phyloP scores from a whole-genome alignment of 2,113 vertebrate genomes.

The Bubo bubo region DNA sequence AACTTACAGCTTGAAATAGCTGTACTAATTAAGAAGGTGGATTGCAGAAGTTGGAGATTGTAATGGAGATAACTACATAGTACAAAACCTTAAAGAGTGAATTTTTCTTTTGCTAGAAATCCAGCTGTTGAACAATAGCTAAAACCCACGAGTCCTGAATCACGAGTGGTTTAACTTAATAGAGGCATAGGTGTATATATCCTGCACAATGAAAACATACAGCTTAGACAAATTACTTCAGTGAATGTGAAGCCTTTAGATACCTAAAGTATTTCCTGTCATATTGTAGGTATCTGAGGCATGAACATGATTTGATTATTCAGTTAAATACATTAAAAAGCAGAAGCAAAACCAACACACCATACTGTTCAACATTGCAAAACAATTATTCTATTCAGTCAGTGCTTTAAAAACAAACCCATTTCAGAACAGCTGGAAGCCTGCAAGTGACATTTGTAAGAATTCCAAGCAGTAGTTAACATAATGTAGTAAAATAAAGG shows the following conservation, averaged over 20 bases:
- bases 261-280: constrained; percentile 5
- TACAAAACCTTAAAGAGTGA: background rate
- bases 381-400: constrained; percentile 60
- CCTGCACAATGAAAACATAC: background rate
- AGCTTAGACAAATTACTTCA: background rate
- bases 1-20: background rate
- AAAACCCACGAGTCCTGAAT: background rate
- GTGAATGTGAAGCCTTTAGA: background rate
- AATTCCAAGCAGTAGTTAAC: constrained; percentile 18
- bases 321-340: constrained; percentile 37
- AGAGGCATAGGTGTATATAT: background rate
- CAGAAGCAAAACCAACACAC: constrained; percentile 16
- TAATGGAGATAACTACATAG: background rate
- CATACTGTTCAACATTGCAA: constrained; percentile 34
- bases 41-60: background rate
- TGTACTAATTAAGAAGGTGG: background rate
- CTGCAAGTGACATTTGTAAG: constrained; percentile 54
- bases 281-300: background rate
- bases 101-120: background rate
- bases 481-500: constrained; percentile 39
- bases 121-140: background rate
- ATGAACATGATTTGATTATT: constrained; percentile 33
- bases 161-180: background rate
- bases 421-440: constrained; percentile 59
- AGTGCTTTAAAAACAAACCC: constrained; percentile 58